Conservation (phyloP, 2,113 vertebrate species). For the Crotalus helleri region DNA sequence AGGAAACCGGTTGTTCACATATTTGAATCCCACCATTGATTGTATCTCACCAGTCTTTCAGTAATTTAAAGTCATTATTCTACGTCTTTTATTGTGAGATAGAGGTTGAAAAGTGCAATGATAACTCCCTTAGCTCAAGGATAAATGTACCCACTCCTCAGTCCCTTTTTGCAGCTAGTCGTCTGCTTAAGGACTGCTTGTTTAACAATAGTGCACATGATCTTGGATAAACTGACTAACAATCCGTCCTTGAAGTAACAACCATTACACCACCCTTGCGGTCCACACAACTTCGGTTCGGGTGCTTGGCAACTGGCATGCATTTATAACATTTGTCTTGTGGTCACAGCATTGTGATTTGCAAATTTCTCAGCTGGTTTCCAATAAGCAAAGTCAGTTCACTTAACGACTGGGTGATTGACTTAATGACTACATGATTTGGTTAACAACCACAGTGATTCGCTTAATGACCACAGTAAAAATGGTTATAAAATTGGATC, state of each 20-base stretch:
- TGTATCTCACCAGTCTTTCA: neutral
- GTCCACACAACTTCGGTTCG: neutral
- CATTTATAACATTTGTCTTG: neutral
- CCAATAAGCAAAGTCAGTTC: neutral
- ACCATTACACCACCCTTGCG: neutral
- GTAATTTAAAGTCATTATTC: neutral
- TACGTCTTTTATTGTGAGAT: neutral
- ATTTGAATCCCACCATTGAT: too few relatives aligned
- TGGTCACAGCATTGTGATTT: neutral
- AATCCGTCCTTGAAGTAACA: neutral
- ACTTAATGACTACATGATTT: too few relatives aligned
- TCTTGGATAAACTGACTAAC: neutral
- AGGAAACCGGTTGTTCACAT: too few relatives aligned
- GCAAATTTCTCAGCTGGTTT: neutral
- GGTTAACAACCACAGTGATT: neutral
- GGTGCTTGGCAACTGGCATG: neutral
- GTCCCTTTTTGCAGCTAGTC: neutral
- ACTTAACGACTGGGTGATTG: neutral
- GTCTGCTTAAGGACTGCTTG: neutral
- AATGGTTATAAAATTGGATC: neutral
- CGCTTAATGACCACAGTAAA: neutral
- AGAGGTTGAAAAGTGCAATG: neutral
- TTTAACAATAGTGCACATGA: neutral
- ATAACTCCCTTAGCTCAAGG: neutral
- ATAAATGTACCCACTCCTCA: neutral